Conservation (phyloP, 1,140 invertebrate genomes). For the Camponotus pennsylvanicus region DNA sequence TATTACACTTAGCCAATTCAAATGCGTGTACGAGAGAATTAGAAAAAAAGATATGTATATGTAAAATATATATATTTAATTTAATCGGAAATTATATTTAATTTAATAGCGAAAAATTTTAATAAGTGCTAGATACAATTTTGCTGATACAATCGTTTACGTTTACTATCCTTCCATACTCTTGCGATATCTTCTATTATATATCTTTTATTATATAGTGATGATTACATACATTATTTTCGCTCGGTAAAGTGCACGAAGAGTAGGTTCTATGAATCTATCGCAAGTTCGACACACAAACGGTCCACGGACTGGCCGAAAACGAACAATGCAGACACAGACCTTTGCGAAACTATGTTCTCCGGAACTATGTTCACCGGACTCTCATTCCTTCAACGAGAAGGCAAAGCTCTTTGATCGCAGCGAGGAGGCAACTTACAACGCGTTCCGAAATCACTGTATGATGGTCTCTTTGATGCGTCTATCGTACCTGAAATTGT, state of each 20-base stretch:
- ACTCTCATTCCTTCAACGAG: constrained; percentile 29
- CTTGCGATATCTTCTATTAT: neutral
- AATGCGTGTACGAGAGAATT: constrained; percentile 4
- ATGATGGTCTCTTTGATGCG: constrained; percentile 63
- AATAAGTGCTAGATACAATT: constrained; percentile 32
- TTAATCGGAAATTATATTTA: constrained; percentile 21
- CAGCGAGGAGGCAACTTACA: constrained; percentile 38
- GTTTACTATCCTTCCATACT: neutral
- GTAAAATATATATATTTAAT: constrained; percentile 15
- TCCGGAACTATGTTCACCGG: constrained; percentile 34
- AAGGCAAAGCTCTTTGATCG: constrained; percentile 44
- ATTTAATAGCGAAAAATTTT: constrained; percentile 1
- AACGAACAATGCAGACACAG: constrained; percentile 40
- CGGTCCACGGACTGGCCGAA: constrained; percentile 35
- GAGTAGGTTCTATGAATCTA: constrained; percentile 19
- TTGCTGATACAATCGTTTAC: neutral
- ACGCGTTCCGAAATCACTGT: constrained; percentile 30
- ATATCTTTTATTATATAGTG: constrained; percentile 2
- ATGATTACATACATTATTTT: constrained; percentile 8
- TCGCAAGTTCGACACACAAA: neutral
- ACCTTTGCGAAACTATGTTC: constrained; percentile 47
- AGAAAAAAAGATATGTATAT: neutral
- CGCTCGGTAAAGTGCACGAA: neutral
- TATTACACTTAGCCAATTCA: constrained; percentile 15
- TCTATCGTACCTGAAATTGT: constrained; percentile 49